Evolutionary conservation across 2,113 vertebrate species (phyloP), one percentile per base, ranked within the genome.

Genomic region (Solea senegalensis): DNA sequence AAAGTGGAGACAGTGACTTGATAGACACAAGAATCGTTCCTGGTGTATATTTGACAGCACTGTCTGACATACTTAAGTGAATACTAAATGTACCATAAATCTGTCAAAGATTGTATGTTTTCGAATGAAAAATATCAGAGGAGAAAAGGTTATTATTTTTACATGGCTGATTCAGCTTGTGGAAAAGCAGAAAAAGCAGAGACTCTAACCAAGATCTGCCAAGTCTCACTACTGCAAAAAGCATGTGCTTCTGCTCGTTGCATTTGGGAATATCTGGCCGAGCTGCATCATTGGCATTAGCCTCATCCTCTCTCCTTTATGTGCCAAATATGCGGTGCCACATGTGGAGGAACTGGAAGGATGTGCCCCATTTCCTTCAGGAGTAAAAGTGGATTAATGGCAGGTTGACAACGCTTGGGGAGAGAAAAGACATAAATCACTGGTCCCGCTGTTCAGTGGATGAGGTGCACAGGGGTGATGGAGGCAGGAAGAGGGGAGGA

Each of bases 301-400:
- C 50, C 69, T 75, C 3, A 50, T 34, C 59, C 27, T 72, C 51
- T 58, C 48, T 61, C 8, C 57, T 41, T 73, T 53, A 54, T 71
- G 28, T 46, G 75, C 65, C 79, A 82, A 76, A 74, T 76, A 74
- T 76, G 81, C 59, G 71, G 60, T 55, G 66, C 74, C 80, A 84
- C 76, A 78, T 85, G 67, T 74, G 56, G 73, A 85, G 65, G 78
- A 80, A 83, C 67, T 76, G 45, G 67, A 74, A 53, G 67, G 67
- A 65, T 73, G 45, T 58, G 63, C 58, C 67, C 62, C 74, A 74
- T 85, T 89, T 86, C 77, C 74, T 83, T 81, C 64, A 69, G 46
- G 64, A 76, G 79, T 88, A 84, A 85, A 88, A 83, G 66, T 51
- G 60, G 65, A 28, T 72, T 76, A 64, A 82, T 81, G 72, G 79